phyloP scores from a whole-genome alignment of 53 echinoderm and acorn worm genomes.

The Temnopleurus reevesii region DNA sequence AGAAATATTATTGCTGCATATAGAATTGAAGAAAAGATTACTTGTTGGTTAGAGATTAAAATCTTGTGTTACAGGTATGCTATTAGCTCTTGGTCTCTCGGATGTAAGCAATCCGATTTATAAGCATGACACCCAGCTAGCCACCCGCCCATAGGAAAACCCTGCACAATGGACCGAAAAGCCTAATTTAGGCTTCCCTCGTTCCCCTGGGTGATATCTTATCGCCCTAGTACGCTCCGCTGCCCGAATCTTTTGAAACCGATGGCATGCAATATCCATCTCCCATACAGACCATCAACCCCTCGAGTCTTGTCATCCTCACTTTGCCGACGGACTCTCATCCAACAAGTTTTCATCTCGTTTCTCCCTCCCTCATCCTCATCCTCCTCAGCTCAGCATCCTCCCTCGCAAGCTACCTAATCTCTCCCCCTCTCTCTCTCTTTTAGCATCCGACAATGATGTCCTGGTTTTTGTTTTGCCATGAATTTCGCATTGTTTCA shows the following conservation, averaged over 20 bases:
- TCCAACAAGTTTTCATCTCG: too few species aligned
- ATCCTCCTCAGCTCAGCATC: neutral
- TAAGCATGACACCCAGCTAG: neutral
- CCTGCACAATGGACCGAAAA: slow-evolving; percentile 37
- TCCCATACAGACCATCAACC: slow-evolving; percentile 26
- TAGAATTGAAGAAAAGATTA: too few species aligned
- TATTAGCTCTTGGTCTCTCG: slow-evolving; percentile 33
- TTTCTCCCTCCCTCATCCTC: neutral
- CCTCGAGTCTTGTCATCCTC: slow-evolving; percentile 29
- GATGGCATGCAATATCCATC: slow-evolving; percentile 15
- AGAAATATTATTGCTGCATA: too few species aligned
- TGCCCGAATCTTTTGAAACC: slow-evolving; percentile 10
- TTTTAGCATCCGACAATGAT: neutral
- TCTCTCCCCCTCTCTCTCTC: slow-evolving; percentile 1
- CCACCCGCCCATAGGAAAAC: neutral
- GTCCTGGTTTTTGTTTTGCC: slow-evolving; percentile 23
- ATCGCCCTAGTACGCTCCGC: slow-evolving; percentile 34
- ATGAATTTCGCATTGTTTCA: slow-evolving; percentile 9
- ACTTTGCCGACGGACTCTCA: slow-evolving; percentile 11
- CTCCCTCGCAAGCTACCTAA: neutral
- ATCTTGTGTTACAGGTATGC: slow-evolving; percentile 6
- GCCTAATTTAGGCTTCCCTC: slow-evolving; percentile 47
- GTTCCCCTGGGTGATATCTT: slow-evolving; percentile 43
- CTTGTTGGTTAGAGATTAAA: slow-evolving; percentile 35
- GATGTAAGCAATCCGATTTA: slow-evolving; percentile 32